A percentile compares a stretch with the other conserved stretches of the same genome.
Evolutionary conservation across 35 echinoderm and acorn worm genomes (phyloP).

Genomic region (Eucidaris tribuloides): DNA sequence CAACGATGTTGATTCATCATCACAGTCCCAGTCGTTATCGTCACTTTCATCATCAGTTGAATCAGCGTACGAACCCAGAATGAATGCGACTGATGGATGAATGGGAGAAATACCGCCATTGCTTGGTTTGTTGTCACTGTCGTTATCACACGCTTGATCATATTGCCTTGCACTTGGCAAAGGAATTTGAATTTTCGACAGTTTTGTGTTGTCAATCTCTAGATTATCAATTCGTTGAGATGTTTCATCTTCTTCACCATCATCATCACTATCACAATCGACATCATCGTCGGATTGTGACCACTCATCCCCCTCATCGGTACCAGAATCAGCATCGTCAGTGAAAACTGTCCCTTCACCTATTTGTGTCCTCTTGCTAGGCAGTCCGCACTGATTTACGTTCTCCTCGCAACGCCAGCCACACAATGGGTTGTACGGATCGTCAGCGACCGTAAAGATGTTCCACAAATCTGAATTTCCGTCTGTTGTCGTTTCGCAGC

Average conservation of each 20-base stretch:
- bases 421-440: slow-evolving; percentile 12
- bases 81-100: slow-evolving; percentile 11
- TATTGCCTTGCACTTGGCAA: too few relatives aligned
- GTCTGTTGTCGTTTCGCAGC: neutral
- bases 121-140: neutral
- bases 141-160: neutral
- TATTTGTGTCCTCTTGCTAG: neutral
- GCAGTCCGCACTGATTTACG: neutral
- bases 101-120: neutral
- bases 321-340: slow-evolving; percentile 1
- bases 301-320: neutral
- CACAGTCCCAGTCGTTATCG: neutral
- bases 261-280: neutral
- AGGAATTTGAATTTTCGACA: neutral
- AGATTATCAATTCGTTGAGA: neutral
- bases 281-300: neutral
- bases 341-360: too few relatives aligned
- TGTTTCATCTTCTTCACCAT: neutral
- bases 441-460: neutral
- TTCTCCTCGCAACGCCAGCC: neutral
- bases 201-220: neutral
- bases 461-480: slow-evolving; percentile 13
- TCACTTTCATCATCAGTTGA: neutral
- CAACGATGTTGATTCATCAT: neutral
- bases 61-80: neutral